Evolutionary conservation across 2,797 vertebrate genomes (phyloP).

Genomic region (Choloepus didactylus): DNA sequence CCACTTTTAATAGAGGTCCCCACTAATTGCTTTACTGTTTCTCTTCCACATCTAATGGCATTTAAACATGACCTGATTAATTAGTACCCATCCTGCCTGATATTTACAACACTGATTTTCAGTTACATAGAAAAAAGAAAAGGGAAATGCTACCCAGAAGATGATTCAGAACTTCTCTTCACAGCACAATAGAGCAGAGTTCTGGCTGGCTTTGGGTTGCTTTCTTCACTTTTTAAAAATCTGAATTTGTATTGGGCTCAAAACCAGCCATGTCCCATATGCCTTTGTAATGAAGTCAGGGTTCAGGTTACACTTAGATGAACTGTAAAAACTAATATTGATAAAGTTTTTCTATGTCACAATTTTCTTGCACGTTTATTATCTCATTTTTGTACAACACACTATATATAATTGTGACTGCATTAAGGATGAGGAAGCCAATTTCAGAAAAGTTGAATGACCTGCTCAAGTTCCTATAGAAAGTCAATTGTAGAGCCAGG

Average conservation of each 20-base stretch:
- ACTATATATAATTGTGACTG: neutral
- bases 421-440: neutral
- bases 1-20: neutral
- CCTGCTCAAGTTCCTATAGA: neutral
- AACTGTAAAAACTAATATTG: neutral
- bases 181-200: neutral
- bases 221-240: neutral
- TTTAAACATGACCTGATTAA: conserved; percentile 64
- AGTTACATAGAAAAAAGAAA: conserved; percentile 48
- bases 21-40: conserved; percentile 61
- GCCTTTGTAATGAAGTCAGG: neutral
- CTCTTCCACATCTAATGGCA: neutral
- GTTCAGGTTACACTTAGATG: neutral
- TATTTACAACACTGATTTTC: conserved; percentile 42
- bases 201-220: neutral
- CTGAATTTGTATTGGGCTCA: neutral
- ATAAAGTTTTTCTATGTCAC: neutral
- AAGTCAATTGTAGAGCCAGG: neutral
- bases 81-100: conserved; percentile 47
- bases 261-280: neutral
- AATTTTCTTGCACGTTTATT: neutral
- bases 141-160: neutral
- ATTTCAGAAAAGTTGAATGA: neutral
- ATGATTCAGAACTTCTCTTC: neutral
- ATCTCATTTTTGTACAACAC: neutral